Conservation (phyloP, 2,113 vertebrate genomes). For the human region DNA sequence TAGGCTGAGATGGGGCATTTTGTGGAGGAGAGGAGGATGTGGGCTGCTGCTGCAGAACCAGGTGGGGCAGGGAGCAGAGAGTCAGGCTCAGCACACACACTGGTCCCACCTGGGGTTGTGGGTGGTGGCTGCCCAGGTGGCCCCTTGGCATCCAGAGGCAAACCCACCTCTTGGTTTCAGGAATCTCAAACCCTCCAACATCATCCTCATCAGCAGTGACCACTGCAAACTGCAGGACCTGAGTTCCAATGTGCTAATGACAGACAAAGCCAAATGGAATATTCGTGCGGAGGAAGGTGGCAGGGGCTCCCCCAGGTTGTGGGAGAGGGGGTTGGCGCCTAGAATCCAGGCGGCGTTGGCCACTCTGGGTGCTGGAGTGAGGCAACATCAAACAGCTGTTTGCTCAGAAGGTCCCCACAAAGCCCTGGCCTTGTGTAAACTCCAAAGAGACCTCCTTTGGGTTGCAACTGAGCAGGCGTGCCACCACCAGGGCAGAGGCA, state of each 20-base stretch:
- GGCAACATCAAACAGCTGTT: background rate
- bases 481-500: rapidly evolving
- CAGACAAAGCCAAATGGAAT: constrained; percentile 83
- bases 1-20: background rate
- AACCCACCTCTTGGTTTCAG: constrained; percentile 72
- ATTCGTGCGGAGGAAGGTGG: constrained; percentile 84
- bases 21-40: background rate
- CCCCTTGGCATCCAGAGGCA: rapidly evolving
- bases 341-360: background rate
- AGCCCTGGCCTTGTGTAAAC: background rate
- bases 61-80: background rate
- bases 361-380: background rate
- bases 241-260: constrained; percentile 78
- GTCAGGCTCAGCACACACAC: background rate
- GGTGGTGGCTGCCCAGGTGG: background rate
- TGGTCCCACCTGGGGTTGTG: background rate
- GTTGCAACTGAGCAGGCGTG: background rate
- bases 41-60: background rate
- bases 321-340: background rate
- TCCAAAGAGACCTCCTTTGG: background rate
- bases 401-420: background rate
- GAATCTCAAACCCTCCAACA: constrained; percentile 90
- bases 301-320: rapidly evolving
- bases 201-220: constrained; percentile 70
- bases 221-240: constrained; percentile 86